These are phyloP conservation scores for Ariopsis seemanni DNA, from an alignment of 2,113 vertebrate species.

Conservation along the genomic window DNA sequence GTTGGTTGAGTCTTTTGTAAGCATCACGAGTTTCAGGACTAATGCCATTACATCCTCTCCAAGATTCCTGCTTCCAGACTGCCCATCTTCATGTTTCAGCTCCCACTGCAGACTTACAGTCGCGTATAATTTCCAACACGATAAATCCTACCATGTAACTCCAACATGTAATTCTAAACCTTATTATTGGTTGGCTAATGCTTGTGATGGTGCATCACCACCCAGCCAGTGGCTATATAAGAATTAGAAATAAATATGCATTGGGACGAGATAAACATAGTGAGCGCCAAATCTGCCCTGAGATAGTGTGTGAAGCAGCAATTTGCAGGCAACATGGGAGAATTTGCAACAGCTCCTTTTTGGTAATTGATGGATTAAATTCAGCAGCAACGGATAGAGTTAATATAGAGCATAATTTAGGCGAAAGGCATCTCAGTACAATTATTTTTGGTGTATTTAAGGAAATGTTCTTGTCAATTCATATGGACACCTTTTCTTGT, in stretches of 20 bases:
- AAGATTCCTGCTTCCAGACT: constrained; percentile 58
- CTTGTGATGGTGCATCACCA: constrained; percentile 76
- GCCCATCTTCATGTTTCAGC: constrained; percentile 54
- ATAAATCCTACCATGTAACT: constrained; percentile 78
- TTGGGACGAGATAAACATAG: constrained; percentile 80
- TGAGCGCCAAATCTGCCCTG: constrained; percentile 74
- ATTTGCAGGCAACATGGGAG: constrained; percentile 70
- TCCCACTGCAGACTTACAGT: constrained; percentile 65
- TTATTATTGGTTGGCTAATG: constrained; percentile 77
- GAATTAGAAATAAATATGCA: constrained; percentile 84
- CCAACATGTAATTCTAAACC: constrained; percentile 79
- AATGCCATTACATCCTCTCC: constrained; percentile 63
- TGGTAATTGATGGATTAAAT: constrained; percentile 82
- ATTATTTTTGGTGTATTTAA: constrained; percentile 62
- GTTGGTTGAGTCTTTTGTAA: constrained; percentile 23
- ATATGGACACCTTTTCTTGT: constrained; percentile 59
- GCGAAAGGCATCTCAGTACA: constrained; percentile 66
- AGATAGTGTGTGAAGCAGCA: constrained; percentile 66
- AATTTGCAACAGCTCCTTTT: constrained; percentile 74
- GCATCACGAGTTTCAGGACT: constrained; percentile 52
- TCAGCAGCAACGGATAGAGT: constrained; percentile 70
- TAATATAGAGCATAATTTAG: constrained; percentile 73
- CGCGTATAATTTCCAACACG: constrained; percentile 77
- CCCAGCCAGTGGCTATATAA: constrained; percentile 77
- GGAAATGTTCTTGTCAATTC: constrained; percentile 62